phyloP scores from a whole-genome alignment of 2,888 invertebrate genomes.

The Lordiphosa fenestrarum region DNA sequence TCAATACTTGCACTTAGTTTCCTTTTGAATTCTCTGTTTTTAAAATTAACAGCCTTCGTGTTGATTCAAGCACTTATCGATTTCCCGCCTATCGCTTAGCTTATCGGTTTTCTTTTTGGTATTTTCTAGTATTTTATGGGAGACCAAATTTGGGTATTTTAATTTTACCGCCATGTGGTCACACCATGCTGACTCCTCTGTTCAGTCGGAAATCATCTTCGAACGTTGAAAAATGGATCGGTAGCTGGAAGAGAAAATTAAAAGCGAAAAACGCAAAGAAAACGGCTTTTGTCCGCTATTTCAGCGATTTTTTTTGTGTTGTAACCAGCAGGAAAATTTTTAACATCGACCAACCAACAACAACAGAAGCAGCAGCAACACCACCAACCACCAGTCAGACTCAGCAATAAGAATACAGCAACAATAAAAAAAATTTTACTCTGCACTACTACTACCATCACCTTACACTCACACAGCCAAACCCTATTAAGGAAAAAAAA shows the following conservation, averaged over 20 bases:
- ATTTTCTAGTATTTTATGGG: neutral
- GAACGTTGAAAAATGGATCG: constrained; percentile 79
- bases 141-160: neutral
- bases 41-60: too few species aligned
- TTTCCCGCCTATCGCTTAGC: too few species aligned
- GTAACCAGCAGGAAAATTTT: constrained; percentile 67
- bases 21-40: too few species aligned
- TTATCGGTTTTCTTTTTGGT: too few species aligned
- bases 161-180: neutral
- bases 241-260: constrained; percentile 78
- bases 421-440: constrained; percentile 44
- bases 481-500: constrained; percentile 37
- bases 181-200: constrained; percentile 17
- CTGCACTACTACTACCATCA: constrained; percentile 34
- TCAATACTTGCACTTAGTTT: too few species aligned
- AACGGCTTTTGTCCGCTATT: constrained; percentile 82
- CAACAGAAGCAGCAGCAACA: constrained; percentile 23
- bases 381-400: constrained; percentile 25
- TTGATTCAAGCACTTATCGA: too few species aligned
- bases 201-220: constrained; percentile 79
- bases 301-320: constrained; percentile 83
- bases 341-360: constrained; percentile 56
- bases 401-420: constrained; percentile 48
- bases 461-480: constrained; percentile 26
- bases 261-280: constrained; percentile 79